Base-by-base conservation (phyloP, 30 jellyfish, hydroid and myxozoan species). In the Clytia hemisphaerica region DNA sequence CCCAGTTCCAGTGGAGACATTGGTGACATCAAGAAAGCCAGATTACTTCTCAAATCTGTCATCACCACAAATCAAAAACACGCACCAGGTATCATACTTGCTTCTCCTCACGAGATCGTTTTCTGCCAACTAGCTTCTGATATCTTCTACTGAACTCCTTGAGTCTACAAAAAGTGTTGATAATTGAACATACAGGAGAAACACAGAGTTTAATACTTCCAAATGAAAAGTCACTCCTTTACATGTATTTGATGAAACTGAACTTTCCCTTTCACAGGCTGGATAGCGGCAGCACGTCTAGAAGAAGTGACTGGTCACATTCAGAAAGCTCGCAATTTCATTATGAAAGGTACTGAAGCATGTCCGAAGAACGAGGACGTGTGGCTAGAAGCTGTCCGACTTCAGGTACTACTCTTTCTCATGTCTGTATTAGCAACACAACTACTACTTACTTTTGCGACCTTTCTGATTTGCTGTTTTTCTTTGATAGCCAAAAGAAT, bases 201-300 rank as follows among this genome's bases (percentile, higher is more conserved):
- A n/a, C n/a, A n/a, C n/a, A n/a, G n/a, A n/a, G n/a, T n/a, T n/a
- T n/a, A n/a, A n/a, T n/a, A n/a, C n/a, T n/a, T n/a, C n/a, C n/a
- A n/a, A n/a, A n/a, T n/a, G n/a, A n/a, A n/a, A n/a, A n/a, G n/a
- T 42, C 18, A 42, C 53, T 42, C 53, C 18, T 42, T 12, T 42
- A 42, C 53, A 12, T n/a, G 53, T 9, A 42, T 42, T 12, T 42
- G 53, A 9, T 51, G 14, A 51, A 51, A 12, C 27, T 9, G 14
- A 51, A 51, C 9, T 22, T 51, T 7, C 9, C 21, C n/a, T n/a
- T n/a, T 51, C 25, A 5, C 22, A 88, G 99, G 99, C 33, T 90
- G 99, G 99, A 90, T 90, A 53, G 99, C 99, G 28, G 99, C 99
- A 10, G 99, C 99, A 0, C 93, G 99, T 18, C 95, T 90, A 27